Evolutionary conservation across 2,113 vertebrate species (phyloP).

Genomic region (Mungos mungo): DNA sequence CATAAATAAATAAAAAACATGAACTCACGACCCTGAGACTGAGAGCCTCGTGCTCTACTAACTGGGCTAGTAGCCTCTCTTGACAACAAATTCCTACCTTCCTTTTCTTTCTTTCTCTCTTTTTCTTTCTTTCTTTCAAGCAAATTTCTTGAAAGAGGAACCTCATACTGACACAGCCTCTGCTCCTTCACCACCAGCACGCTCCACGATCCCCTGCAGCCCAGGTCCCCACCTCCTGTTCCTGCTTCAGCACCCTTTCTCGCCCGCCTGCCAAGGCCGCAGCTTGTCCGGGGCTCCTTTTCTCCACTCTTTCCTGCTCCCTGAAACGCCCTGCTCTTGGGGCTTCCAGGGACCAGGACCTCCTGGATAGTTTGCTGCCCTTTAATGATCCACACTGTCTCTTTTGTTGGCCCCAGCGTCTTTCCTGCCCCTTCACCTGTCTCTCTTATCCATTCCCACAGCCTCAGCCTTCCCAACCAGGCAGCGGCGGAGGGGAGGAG

Average conservation of each 20-base stretch:
- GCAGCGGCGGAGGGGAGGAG: no score
- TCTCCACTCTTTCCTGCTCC: background rate
- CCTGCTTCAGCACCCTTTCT: background rate
- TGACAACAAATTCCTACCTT: background rate
- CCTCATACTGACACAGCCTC: background rate
- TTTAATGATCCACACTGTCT: background rate
- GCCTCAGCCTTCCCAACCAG: background rate
- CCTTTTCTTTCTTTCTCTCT: no score
- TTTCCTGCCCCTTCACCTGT: background rate
- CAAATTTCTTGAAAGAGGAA: background rate
- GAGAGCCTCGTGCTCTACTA: background rate
- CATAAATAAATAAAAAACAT: no score
- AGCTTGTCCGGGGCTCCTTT: background rate
- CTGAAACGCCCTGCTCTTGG: background rate
- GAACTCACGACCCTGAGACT: background rate
- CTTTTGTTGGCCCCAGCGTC: background rate
- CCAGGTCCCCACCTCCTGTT: fast-evolving
- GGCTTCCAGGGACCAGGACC: background rate
- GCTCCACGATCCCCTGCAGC: no score
- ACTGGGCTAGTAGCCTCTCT: background rate
- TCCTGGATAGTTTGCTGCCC: background rate
- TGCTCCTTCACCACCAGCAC: background rate
- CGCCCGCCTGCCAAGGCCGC: background rate
- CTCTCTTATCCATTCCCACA: background rate
- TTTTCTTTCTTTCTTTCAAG: background rate